Conservation (phyloP, 2,113 vertebrate species). For the Irena cyanogastra region DNA sequence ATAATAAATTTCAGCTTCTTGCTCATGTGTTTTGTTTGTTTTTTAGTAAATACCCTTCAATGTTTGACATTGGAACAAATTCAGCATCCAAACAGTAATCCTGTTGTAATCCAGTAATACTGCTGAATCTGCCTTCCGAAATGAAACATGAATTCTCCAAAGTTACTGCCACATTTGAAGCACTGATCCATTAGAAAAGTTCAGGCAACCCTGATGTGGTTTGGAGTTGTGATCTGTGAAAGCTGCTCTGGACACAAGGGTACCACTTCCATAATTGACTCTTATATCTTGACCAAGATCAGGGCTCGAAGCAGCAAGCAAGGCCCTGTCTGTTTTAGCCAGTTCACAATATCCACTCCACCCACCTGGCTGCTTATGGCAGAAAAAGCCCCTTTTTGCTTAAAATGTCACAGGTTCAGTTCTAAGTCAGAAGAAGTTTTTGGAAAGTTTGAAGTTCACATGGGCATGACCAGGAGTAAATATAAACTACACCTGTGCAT, state of each 20-base stretch:
- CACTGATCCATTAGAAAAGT: not conserved
- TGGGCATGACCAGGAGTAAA: not conserved
- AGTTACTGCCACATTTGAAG: not conserved
- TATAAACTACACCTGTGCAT: not conserved
- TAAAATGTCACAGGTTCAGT: not conserved
- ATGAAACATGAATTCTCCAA: not conserved
- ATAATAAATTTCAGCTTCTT: not conserved
- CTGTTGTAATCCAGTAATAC: not conserved
- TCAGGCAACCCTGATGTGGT: no score
- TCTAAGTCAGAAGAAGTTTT: not conserved
- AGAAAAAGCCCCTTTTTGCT: not conserved
- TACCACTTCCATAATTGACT: not conserved
- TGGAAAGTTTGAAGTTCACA: constrained; percentile 1
- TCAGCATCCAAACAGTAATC: not conserved
- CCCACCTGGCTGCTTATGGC: not conserved
- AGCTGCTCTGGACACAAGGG: not conserved
- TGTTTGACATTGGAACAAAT: not conserved
- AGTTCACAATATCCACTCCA: not conserved
- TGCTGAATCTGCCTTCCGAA: not conserved
- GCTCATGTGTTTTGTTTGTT: not conserved
- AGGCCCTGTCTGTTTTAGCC: not conserved
- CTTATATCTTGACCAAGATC: not conserved
- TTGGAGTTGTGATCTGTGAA: not conserved
- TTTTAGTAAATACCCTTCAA: not conserved
- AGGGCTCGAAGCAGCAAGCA: not conserved